phyloP scores from a whole-genome alignment of 2,797 vertebrate species.

The Scolopax bukidnonensis region DNA sequence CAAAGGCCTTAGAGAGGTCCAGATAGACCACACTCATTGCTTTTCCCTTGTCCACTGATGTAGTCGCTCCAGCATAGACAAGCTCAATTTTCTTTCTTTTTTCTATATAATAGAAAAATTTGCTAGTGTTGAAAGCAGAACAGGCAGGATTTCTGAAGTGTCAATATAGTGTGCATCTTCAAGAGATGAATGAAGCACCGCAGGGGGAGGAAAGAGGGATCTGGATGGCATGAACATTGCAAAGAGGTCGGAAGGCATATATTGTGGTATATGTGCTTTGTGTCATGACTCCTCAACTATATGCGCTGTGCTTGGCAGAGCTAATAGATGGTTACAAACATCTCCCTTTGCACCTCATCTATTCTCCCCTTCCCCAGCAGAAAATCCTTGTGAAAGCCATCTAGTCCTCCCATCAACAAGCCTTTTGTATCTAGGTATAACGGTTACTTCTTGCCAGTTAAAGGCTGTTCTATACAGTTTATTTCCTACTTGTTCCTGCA shows the following conservation, averaged over 20 bases:
- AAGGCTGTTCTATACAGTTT: background rate
- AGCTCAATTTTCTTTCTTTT: background rate
- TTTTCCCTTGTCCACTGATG: background rate
- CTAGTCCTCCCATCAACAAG: background rate
- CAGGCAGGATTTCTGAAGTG: background rate
- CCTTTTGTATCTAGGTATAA: background rate
- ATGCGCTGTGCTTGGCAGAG: background rate
- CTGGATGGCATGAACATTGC: background rate
- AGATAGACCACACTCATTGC: background rate
- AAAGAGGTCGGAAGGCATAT: background rate
- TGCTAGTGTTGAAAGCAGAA: background rate
- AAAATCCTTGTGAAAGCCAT: background rate
- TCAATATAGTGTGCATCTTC: background rate
- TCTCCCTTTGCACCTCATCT: background rate
- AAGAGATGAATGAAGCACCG: background rate
- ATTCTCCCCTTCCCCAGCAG: background rate
- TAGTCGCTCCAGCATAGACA: background rate
- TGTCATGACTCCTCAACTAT: background rate
- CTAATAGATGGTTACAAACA: background rate
- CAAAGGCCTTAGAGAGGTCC: background rate
- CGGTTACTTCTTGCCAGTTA: background rate
- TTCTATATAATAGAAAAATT: background rate
- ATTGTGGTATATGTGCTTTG: background rate
- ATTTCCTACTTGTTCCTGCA: background rate
- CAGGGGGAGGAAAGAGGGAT: fast-evolving